These are phyloP conservation scores for Cerceris ruficornis DNA, from an alignment of 2,888 invertebrate species.

Conservation along the genomic window DNA sequence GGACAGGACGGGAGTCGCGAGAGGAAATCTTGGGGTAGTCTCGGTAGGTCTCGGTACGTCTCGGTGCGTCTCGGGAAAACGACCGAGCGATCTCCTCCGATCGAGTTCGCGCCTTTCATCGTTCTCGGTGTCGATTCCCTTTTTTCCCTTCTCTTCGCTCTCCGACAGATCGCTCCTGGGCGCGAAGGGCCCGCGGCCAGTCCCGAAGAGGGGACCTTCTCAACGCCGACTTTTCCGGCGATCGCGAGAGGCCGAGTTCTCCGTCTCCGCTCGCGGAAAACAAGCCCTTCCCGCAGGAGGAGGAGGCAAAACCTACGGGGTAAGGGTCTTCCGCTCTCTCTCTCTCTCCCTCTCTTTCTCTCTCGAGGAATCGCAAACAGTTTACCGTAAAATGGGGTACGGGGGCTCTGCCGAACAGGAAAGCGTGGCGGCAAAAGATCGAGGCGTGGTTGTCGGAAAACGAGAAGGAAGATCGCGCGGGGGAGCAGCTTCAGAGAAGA, in stretches of 20 bases:
- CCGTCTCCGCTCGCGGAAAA: constrained; percentile 86
- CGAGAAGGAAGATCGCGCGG: constrained; percentile 90
- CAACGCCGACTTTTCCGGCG: constrained; percentile 87
- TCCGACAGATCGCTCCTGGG: constrained; percentile 91
- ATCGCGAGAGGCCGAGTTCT: constrained; percentile 88
- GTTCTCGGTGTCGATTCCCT: background rate
- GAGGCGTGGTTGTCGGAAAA: constrained; percentile 95
- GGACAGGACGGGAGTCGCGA: constrained; percentile 90
- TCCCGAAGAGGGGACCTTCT: constrained; percentile 91
- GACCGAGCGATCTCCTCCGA: too few species aligned
- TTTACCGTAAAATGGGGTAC: too few species aligned
- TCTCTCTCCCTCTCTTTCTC: background rate
- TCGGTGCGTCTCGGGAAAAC: too few species aligned
- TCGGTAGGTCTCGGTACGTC: constrained; percentile 86
- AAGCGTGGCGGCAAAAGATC: constrained; percentile 95
- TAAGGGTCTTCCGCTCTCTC: constrained; percentile 70
- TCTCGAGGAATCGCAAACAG: background rate
- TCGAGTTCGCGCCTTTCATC: too few species aligned
- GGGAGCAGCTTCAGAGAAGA: constrained; percentile 87
- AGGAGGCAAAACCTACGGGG: constrained; percentile 85
- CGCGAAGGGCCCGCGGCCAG: constrained; percentile 89
- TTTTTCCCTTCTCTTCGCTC: too few species aligned
- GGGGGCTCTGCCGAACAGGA: constrained; percentile 78
- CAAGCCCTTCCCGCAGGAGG: constrained; percentile 82
- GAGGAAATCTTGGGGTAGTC: constrained; percentile 92